Percentiles rank a stretch among this genome's conserved stretches.
phyloP scores from a whole-genome alignment of 2,888 invertebrate genomes.

The Elmis aenea region DNA sequence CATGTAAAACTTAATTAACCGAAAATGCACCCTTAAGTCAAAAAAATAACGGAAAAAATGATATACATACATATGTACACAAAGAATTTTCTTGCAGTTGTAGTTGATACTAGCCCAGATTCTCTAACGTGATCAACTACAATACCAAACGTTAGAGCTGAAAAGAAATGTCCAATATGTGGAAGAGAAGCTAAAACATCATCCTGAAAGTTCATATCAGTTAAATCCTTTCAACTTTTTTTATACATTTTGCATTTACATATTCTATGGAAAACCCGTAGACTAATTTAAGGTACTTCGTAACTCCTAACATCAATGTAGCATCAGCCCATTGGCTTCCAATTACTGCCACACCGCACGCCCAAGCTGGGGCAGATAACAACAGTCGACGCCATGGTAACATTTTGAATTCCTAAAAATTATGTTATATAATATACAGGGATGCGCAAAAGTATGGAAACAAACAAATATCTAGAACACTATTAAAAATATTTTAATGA shows the following conservation, averaged over 20 bases:
- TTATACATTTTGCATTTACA: conserved; percentile 36
- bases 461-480: too few relatives aligned
- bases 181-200: conserved; percentile 53
- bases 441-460: too few relatives aligned
- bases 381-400: conserved; percentile 53
- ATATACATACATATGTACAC: conserved; percentile 51
- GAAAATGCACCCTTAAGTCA: background rate
- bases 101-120: conserved; percentile 52
- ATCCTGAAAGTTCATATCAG: conserved; percentile 41
- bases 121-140: conserved; percentile 53
- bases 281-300: conserved; percentile 55
- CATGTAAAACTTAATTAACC: too few relatives aligned
- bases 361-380: conserved; percentile 55
- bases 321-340: conserved; percentile 59
- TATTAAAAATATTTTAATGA: too few relatives aligned
- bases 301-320: conserved; percentile 54
- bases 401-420: conserved; percentile 40
- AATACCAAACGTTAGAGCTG: conserved; percentile 53
- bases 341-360: conserved; percentile 54
- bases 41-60: background rate
- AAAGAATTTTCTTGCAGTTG: conserved; percentile 53
- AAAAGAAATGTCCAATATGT: conserved; percentile 54
- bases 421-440: too few relatives aligned
- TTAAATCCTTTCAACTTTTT: background rate
- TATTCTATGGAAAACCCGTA: conserved; percentile 56